Conservation (phyloP, 2,888 invertebrate genomes). For the Archaeoteleia sp. region DNA sequence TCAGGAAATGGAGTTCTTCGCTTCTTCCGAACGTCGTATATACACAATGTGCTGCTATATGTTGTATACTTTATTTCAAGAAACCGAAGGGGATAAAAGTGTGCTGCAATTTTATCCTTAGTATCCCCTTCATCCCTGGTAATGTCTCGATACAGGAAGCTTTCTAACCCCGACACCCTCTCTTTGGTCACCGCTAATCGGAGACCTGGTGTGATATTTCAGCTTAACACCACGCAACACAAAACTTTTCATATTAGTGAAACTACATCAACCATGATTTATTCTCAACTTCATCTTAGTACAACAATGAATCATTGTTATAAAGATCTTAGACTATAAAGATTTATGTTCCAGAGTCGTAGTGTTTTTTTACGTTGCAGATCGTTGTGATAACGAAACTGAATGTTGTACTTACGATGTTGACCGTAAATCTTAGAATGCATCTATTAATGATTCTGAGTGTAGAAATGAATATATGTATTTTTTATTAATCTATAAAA, state of each 20-base stretch:
- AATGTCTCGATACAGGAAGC: conserved; percentile 21
- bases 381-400: too few relatives aligned
- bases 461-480: too few relatives aligned
- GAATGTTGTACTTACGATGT: too few relatives aligned
- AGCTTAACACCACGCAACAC: conserved; percentile 7
- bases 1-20: conserved; percentile 38
- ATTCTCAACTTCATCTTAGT: too few relatives aligned
- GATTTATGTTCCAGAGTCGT: too few relatives aligned
- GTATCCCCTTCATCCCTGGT: not conserved
- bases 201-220: conserved; percentile 11
- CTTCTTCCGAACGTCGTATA: conserved; percentile 11
- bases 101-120: conserved; percentile 24
- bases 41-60: conserved; percentile 1
- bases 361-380: too few relatives aligned
- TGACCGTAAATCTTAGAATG: too few relatives aligned
- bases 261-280: too few relatives aligned
- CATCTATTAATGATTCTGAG: too few relatives aligned
- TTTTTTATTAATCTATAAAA: too few relatives aligned
- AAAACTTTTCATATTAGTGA: conserved; percentile 36
- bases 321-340: too few relatives aligned
- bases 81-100: conserved; percentile 40
- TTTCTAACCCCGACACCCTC: conserved; percentile 8
- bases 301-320: too few relatives aligned
- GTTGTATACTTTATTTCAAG: conserved; percentile 32
- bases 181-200: conserved; percentile 19